A percentile compares a stretch with the other conserved stretches of the same genome.
Conservation (phyloP, 1,140 invertebrate species). For the Drosophila ananassae region DNA sequence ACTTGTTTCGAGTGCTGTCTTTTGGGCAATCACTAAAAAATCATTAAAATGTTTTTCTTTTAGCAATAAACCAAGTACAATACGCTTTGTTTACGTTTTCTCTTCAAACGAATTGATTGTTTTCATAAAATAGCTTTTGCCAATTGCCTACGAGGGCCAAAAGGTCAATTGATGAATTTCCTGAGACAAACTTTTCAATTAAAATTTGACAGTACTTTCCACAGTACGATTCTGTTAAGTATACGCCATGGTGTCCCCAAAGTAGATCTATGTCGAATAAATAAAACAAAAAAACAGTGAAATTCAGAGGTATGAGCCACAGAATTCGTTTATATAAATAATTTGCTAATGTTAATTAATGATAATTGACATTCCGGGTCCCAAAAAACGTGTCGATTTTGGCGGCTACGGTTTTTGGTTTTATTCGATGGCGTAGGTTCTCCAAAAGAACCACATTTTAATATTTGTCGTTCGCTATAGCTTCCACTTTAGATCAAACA, state of each 20-base stretch:
- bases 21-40: not conserved
- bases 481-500: slow-evolving; percentile 28
- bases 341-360: slow-evolving; percentile 31
- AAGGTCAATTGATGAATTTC: slow-evolving; percentile 15
- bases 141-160: slow-evolving; percentile 16
- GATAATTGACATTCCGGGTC: slow-evolving; percentile 31
- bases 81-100: not conserved
- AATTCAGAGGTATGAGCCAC: slow-evolving; percentile 8
- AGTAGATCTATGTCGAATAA: slow-evolving; percentile 4
- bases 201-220: slow-evolving; percentile 10
- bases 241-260: slow-evolving; percentile 4
- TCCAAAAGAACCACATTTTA: slow-evolving; percentile 28
- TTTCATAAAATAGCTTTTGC: slow-evolving; percentile 21
- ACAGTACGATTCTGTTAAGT: not conserved
- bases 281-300: slow-evolving; percentile 17
- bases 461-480: slow-evolving; percentile 45
- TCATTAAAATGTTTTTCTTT: not conserved
- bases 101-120: slow-evolving; percentile 23
- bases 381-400: slow-evolving; percentile 29
- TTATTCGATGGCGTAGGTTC: slow-evolving; percentile 1
- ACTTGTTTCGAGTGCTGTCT: slow-evolving; percentile 6
- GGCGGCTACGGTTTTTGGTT: slow-evolving; percentile 10
- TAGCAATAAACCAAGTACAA: not conserved
- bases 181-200: slow-evolving; percentile 38
- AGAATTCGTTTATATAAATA: slow-evolving; percentile 3